Evolutionary conservation across 2,888 invertebrate genomes (phyloP), one percentile per base, ranked within the genome.

Genomic region (Tipula confusa): DNA sequence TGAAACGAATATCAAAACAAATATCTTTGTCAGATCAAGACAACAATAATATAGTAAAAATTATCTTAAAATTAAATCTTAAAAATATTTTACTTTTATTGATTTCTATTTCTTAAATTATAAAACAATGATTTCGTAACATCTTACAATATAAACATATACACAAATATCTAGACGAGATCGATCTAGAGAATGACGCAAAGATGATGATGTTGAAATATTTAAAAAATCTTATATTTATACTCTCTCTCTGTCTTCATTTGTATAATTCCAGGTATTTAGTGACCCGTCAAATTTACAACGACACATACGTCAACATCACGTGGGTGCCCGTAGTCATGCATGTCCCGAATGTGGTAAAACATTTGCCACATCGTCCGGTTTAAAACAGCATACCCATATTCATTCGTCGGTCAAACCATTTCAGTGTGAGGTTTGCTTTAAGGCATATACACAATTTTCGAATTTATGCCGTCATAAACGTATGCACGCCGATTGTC

Each of bases 401-500:
- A 99, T 99, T 87, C 99, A 99, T 92, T 97, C 97, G 88, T 97
- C 97, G 88, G 95, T 98, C 86, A 99, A 99, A 90, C 99, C 99
- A 2, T 99, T 98, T 91, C 95, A 95, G 92, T 98, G 97, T 90
- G 96, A 96, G 89, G 97, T 98, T 86, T 99, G 99, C 91, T 95
- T 95, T 88, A 99, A 99, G 93, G 95, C 98, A 9, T 99, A 99
- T 91, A 99, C 99, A 2, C 99, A 99, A 91, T 99, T 99, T 90
- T 99, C 98, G 48, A 99, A 99, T 90, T 92, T 99, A 87, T 99
- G 99, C 89, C 95, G 99, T n/a, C 99, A 99, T 91, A 98, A 97
- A 88, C 96, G 99, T 84, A 98, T 99, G 97, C 99, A 99, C 92
- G 94, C 95, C 83, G 96, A 97, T 88, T 99, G 98, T 89, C 95